phyloP scores from a whole-genome alignment of 1,140 invertebrate genomes.

The Drosophila kohkoa region DNA sequence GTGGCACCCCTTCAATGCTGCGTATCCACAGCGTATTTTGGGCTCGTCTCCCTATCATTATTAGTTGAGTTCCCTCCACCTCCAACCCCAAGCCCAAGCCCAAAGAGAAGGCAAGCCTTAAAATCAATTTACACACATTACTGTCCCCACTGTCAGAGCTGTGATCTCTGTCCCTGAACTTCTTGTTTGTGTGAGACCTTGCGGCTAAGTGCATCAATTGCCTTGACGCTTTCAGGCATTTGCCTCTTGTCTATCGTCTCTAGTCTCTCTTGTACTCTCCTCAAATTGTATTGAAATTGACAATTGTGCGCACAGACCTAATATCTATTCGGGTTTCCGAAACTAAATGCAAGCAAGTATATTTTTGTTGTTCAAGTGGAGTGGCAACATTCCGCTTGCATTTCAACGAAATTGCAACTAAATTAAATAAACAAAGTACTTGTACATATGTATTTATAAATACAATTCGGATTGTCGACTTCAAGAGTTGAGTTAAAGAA shows the following conservation, averaged over 20 bases:
- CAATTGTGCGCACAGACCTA: constrained; percentile 22
- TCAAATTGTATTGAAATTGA: constrained; percentile 68
- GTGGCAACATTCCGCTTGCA: background rate
- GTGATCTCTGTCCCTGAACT: constrained; percentile 2
- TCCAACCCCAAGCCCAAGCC: too few relatives aligned
- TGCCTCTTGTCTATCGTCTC: background rate
- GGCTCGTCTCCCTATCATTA: constrained; percentile 20
- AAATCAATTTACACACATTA: constrained; percentile 74
- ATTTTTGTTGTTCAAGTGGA: background rate
- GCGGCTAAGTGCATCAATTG: constrained; percentile 70
- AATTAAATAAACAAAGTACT: constrained; percentile 7
- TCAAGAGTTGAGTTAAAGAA: constrained; percentile 32
- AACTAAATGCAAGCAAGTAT: background rate
- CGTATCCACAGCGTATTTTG: constrained; percentile 23
- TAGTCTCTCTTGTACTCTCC: constrained; percentile 1
- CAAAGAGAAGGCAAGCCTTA: constrained; percentile 51
- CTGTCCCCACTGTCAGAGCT: constrained; percentile 25
- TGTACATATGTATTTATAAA: constrained; percentile 17
- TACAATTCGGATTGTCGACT: constrained; percentile 15
- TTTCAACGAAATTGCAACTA: background rate
- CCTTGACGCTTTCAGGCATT: constrained; percentile 50
- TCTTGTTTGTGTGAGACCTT: constrained; percentile 49
- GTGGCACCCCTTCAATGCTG: constrained; percentile 62
- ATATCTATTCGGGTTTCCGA: background rate
- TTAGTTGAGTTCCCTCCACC: constrained; percentile 36